A percentile compares a stretch with the other conserved stretches of the same genome.
Conservation (phyloP, 92 coral and sea anemone genomes). For the Paragorgia papillata region DNA sequence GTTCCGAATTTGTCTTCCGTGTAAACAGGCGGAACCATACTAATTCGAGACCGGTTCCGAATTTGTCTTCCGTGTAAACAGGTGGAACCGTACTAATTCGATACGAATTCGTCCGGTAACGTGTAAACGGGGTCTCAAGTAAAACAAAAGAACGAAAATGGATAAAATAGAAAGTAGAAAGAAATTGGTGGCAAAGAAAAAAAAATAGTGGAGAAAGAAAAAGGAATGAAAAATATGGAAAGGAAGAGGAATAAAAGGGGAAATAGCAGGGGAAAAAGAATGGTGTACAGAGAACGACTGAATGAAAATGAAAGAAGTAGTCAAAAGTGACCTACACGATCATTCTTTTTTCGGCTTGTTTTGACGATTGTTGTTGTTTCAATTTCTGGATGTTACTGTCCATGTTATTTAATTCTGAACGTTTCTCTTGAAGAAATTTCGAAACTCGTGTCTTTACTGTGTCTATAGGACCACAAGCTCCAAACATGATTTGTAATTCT, state of each 20-base stretch:
- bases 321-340: slow-evolving; percentile 59
- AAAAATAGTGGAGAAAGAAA: too few species aligned
- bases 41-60: too few species aligned
- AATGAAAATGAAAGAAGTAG: too few species aligned
- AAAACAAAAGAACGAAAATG: not conserved
- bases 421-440: slow-evolving; percentile 63
- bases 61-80: too few species aligned
- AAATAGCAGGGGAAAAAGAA: not conserved
- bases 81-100: too few species aligned
- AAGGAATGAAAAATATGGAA: too few species aligned
- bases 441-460: slow-evolving; percentile 61
- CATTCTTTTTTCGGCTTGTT: slow-evolving; percentile 75
- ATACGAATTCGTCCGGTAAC: too few species aligned
- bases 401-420: slow-evolving; percentile 59
- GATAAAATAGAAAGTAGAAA: not conserved
- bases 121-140: not conserved
- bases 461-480: slow-evolving; percentile 76
- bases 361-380: slow-evolving; percentile 78
- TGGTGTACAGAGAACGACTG: too few species aligned
- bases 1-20: too few species aligned
- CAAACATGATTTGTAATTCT: slow-evolving; percentile 75
- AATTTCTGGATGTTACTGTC: slow-evolving; percentile 64
- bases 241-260: too few species aligned
- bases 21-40: too few species aligned
- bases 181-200: not conserved